Evolutionary conservation across 2,113 vertebrate genomes (phyloP), one percentile per base, ranked within the genome.

Genomic region (Oryzias curvinotus): DNA sequence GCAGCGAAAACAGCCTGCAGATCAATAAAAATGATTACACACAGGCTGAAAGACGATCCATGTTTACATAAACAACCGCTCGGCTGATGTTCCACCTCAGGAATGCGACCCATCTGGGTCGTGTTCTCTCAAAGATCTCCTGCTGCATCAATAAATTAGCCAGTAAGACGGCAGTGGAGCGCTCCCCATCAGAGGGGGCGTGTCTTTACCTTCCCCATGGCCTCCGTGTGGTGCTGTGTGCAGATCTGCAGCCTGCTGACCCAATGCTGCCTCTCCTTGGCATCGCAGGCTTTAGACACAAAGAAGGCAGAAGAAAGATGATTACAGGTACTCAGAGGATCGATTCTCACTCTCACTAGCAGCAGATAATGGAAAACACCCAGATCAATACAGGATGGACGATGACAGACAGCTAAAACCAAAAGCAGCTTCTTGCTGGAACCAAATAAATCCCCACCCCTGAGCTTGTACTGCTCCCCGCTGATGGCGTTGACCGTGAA

Each of bases 181-280:
- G 12, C 12, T 1, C 4, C 15, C 43, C 8, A 14, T 44, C 43
- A 1, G 45, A 3, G 45, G 7, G 5, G n/a, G 45, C 10, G 45
- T 2, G 44, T 4, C 4, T 46, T 19, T 62, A 99, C 97, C 96
- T 98, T 98, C 42, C 96, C 97, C 84, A 98, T 95, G 64, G 97
- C 97, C 88, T 99, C 97, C 0, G 97, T 99, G 87, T 99, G 97
- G 73, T 99, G 96, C 48, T 99, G 97, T 0, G 97, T 94, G 80
- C 97, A 99, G 70, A 98, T 95, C 90, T 99, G 97, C 48, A 99
- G 93, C 60, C 97, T 88, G 91, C 97, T 99, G 66, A 99, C 97
- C 96, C 97, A 99, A 64, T 99, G 97, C 41, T 99, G 97, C 49
- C 97, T 90, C 77, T 98, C 97, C 75, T 99, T 99, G 79, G 97